Conservation (phyloP, 2,888 invertebrate genomes). For the Baccha elongata region DNA sequence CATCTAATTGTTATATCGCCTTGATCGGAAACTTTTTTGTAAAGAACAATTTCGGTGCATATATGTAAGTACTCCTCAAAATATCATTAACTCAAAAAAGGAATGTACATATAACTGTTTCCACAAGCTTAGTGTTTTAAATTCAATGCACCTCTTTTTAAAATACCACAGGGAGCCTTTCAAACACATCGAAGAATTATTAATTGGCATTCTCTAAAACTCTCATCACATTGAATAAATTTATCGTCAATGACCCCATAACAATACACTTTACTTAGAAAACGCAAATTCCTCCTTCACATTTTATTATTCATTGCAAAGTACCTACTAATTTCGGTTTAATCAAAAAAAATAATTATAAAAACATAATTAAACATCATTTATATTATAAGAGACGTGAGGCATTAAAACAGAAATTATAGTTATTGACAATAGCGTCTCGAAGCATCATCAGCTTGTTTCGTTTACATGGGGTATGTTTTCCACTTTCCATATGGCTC, state of each 20-base stretch:
- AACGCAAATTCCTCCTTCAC: slow-evolving; percentile 17
- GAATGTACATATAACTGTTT: no score
- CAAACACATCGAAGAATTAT: background rate
- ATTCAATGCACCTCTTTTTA: no score
- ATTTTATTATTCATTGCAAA: slow-evolving; percentile 17
- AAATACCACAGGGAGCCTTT: no score
- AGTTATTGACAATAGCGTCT: slow-evolving; percentile 48
- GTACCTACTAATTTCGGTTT: slow-evolving; percentile 44
- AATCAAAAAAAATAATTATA: background rate
- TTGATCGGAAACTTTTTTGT: no score
- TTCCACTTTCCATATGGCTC: slow-evolving; percentile 57
- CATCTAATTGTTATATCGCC: no score
- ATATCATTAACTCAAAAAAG: no score
- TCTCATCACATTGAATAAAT: slow-evolving; percentile 20
- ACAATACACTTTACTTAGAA: slow-evolving; percentile 14
- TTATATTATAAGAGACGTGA: slow-evolving; percentile 61
- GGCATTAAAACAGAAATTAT: slow-evolving; percentile 53
- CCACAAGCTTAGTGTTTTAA: no score
- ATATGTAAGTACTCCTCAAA: no score
- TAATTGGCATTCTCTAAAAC: no score
- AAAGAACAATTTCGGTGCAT: no score
- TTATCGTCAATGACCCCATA: slow-evolving; percentile 13
- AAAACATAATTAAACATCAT: slow-evolving; percentile 45
- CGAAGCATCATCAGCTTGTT: slow-evolving; percentile 19
- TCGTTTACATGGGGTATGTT: slow-evolving; percentile 10